These are phyloP conservation scores for Lytechinus pictus DNA, from an alignment of 35 echinoderm and acorn worm genomes.

Conservation along the genomic window DNA sequence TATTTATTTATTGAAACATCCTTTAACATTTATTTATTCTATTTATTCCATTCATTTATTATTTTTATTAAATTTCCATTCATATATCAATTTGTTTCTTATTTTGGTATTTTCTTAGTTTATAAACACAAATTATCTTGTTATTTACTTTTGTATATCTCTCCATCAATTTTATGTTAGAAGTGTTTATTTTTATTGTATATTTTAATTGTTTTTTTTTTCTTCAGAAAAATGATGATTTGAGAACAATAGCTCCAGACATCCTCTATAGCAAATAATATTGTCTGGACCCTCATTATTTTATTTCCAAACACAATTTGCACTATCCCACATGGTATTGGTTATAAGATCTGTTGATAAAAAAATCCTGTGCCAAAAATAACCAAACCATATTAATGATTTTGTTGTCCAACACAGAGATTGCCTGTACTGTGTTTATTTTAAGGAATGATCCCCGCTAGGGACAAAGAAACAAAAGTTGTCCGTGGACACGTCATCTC, in stretches of 20 bases:
- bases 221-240: neutral
- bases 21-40: too few species aligned
- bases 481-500: neutral
- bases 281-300: too few species aligned
- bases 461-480: neutral
- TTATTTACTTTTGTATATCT: too few species aligned
- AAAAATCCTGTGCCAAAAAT: neutral
- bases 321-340: neutral
- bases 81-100: too few species aligned
- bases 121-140: too few species aligned
- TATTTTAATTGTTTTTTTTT: too few species aligned
- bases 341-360: neutral
- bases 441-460: neutral
- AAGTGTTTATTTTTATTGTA: too few species aligned
- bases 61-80: too few species aligned
- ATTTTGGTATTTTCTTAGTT: too few species aligned
- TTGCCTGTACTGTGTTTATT: neutral
- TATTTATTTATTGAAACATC: too few species aligned
- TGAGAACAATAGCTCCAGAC: neutral
- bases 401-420: neutral
- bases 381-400: neutral
- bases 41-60: too few species aligned
- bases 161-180: too few species aligned
- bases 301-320: neutral
- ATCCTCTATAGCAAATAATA: neutral